Evolutionary conservation across 2,888 invertebrate genomes (phyloP).

Genomic region (Cremastobaeus sp.): DNA sequence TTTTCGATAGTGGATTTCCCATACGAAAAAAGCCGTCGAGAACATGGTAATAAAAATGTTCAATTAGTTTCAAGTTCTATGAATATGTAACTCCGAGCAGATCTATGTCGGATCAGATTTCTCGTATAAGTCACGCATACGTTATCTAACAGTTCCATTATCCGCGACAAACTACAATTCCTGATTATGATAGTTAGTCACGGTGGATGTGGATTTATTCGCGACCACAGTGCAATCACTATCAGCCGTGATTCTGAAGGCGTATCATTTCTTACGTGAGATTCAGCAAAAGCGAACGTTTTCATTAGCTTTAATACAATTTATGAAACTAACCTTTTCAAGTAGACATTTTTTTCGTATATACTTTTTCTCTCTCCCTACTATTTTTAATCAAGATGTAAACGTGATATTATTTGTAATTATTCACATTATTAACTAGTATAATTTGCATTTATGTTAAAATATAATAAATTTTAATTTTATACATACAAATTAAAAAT

Average conservation of each 20-base stretch:
- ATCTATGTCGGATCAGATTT: constrained; percentile 55
- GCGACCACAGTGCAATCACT: constrained; percentile 20
- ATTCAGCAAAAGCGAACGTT: too few species aligned
- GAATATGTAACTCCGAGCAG: constrained; percentile 50
- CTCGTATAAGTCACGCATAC: constrained; percentile 58
- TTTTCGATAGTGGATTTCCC: neutral
- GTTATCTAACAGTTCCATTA: constrained; percentile 58
- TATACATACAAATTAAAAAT: too few species aligned
- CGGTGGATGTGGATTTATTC: constrained; percentile 47
- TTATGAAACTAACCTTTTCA: too few species aligned
- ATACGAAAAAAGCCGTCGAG: constrained; percentile 5
- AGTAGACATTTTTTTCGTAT: too few species aligned
- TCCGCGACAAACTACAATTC: constrained; percentile 55
- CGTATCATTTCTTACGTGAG: constrained; percentile 1
- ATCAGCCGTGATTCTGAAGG: constrained; percentile 26
- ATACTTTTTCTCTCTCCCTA: too few species aligned
- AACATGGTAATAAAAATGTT: constrained; percentile 36
- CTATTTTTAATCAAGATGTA: too few species aligned
- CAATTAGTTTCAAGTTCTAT: constrained; percentile 54
- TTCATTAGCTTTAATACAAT: too few species aligned
- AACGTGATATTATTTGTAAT: too few species aligned
- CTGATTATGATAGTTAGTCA: constrained; percentile 55
- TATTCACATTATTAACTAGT: too few species aligned
- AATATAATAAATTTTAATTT: too few species aligned
- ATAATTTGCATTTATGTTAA: too few species aligned